Conservation (phyloP, 30 jellyfish, hydroid and myxozoan species). For the Cassiopea andromeda region DNA sequence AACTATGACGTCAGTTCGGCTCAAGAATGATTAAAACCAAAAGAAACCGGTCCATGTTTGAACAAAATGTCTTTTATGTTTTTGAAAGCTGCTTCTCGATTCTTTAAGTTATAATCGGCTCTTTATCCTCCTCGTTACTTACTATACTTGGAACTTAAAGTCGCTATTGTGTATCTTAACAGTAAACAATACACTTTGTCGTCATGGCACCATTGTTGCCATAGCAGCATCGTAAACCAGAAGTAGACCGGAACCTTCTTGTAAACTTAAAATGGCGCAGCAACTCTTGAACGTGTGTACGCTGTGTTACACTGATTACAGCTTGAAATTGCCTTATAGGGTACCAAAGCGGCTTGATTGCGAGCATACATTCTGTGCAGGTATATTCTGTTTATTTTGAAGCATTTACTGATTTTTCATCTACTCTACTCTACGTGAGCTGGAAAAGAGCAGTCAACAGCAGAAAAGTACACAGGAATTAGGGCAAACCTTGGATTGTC, state of each 20-base stretch:
- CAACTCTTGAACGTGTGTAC: conserved; percentile 44
- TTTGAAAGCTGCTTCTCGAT: too few species aligned
- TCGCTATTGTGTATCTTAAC: too few species aligned
- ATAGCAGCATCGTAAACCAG: not conserved
- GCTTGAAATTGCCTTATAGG: conserved; percentile 41
- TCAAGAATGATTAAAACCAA: too few species aligned
- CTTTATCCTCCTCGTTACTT: too few species aligned
- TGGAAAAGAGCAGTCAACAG: conserved; percentile 30
- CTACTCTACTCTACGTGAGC: not conserved
- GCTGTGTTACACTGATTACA: conserved; percentile 51
- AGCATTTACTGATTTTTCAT: not conserved
- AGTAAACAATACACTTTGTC: too few species aligned
- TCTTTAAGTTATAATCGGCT: too few species aligned
- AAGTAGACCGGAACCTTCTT: not conserved
- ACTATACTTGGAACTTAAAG: too few species aligned
- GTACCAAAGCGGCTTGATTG: conserved; percentile 61
- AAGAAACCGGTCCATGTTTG: too few species aligned
- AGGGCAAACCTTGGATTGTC: too few species aligned
- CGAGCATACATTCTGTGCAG: conserved; percentile 62
- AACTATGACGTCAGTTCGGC: too few species aligned
- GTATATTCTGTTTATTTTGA: not conserved
- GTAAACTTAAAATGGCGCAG: conserved; percentile 21
- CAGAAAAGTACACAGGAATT: not conserved
- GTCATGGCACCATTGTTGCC: not conserved
- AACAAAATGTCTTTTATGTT: too few species aligned